Base-by-base conservation (phyloP, 2,888 invertebrate genomes). In the Tenthredo distinguenda region DNA sequence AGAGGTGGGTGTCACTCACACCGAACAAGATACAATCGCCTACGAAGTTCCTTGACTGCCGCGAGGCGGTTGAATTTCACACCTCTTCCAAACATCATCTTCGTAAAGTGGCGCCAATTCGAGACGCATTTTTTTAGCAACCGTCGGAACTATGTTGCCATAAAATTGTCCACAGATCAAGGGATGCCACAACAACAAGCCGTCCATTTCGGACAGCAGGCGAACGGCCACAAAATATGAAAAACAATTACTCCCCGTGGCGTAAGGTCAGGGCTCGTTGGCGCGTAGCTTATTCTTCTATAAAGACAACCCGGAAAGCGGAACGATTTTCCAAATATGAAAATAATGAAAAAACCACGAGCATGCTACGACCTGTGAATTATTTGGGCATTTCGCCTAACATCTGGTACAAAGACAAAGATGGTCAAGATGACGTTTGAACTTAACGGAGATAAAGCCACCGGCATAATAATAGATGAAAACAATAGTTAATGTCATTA, bases 161-260 rank as follows among this genome's bases (percentile, higher is more conserved):
- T 40, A 26, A 62, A 62, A 81, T 62, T 81, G 26, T 55, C 62
- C 40, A 21, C 40, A 81, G 62, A 81, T 81, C 58, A 81, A 40
- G 79, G 79, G 34, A 40, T 37, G 40, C 79, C 62, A 81, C 79
- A 62, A 81, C 26, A 81, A 81, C 40, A 21, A 21, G n/a, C 40
- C 58, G 1, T 37, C 81, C n/a, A 55, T 58, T 81, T 47, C 68
- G 47, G 85, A 79, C 85, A 85, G 85, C 58, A 77, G 85, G 77
- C 79, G 12, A 85, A 85, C 79, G 65, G 77, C 47, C 50, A 65
- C 77, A 65, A 43, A 43, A 65, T 85, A n/a, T 79, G 43, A 79
- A 79, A 85, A 79, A 85, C 85, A 85, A 85, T 85, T 76, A 34
- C 65, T 79, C 68, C 85, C 85, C 47, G 62, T n/a, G 71, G 85